Base-by-base conservation (phyloP, 2,797 vertebrate genomes). In the Hylomyscus alleni region DNA sequence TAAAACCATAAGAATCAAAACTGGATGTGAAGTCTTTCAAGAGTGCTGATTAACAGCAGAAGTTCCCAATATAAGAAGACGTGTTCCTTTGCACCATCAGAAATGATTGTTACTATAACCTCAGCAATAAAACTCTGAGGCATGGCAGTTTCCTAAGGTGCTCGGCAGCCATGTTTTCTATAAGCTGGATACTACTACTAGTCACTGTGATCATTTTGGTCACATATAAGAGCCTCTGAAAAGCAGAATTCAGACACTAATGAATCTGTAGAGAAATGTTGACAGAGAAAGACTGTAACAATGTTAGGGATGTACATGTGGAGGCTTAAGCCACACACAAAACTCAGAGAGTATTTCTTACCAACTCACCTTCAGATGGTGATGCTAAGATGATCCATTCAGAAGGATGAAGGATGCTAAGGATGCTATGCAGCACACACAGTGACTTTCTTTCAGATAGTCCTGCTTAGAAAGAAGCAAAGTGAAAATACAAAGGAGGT, bases 101-200 rank as follows among this genome's bases (percentile, higher is more conserved):
- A 90, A 91, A 89, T 72, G 7, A 82, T 90, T 73, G 34, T 89
- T 81, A 47, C 60, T 69, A 76, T 62, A 85, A 56, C 9, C 26
- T 11, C n/a, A 96, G 72, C 54, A 91, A 95, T 81, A 92, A 95
- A 72, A 94, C 95, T 83, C 93, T 80, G 87, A 86, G 22, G 69
- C 67, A 80, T 47, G 26, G 92, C 31, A 91, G 24, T 52, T 87
- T 37, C 54, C 31, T 72, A 89, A 90, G 54, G 40, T 56, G 6
- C 40, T 67, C 29, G 44, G 20, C 8, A 60, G 75, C 84, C 22
- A 52, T 85, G 50, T 11, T 37, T 95, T 95, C 77, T 54, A 93
- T 80, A 93, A 96, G 73, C 67, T 89, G 40, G 11, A 26, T 40
- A 78, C 83, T 17, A 10, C 24, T 75, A 85, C 86, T 81, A 81